Conservation (phyloP, 2,888 invertebrate species). For the Epistrophella euchroma region DNA sequence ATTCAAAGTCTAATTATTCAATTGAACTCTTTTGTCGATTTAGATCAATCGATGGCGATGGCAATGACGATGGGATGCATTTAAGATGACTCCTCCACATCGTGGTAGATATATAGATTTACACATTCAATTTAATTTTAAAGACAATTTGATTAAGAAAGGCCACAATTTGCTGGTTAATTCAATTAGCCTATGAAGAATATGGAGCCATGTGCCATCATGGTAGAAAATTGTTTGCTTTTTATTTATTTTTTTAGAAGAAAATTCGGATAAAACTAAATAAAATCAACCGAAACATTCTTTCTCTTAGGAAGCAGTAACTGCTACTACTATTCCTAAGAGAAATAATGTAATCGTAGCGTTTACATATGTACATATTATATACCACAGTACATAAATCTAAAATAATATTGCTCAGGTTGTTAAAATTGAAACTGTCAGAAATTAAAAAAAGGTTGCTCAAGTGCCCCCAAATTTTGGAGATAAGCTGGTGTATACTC, state of each 20-base stretch:
- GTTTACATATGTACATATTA: too few species aligned
- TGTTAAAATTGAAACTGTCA: too few species aligned
- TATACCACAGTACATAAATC: too few species aligned
- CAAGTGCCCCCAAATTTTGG: too few species aligned
- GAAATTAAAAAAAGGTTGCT: too few species aligned
- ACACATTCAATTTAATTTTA: conserved; percentile 69
- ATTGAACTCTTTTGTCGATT: conserved; percentile 65
- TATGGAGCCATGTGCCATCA: not conserved
- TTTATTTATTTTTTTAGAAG: not conserved
- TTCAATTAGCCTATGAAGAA: conserved; percentile 53
- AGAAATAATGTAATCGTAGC: too few species aligned
- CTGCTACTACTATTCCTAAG: too few species aligned
- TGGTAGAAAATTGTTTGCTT: not conserved
- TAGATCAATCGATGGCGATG: conserved; percentile 53
- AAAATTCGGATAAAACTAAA: too few species aligned
- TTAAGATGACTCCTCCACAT: conserved; percentile 26
- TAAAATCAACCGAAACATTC: too few species aligned
- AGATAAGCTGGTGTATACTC: too few species aligned
- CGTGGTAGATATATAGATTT: conserved; percentile 43
- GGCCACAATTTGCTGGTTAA: conserved; percentile 43
- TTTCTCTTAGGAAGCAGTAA: too few species aligned
- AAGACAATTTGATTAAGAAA: conserved; percentile 66
- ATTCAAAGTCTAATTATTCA: conserved; percentile 75
- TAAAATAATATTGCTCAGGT: too few species aligned
- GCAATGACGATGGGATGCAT: not conserved